A percentile compares a stretch with the other conserved stretches of the same genome.
Evolutionary conservation across 2,797 vertebrate genomes (phyloP).

Genomic region (Rhincodon typus): DNA sequence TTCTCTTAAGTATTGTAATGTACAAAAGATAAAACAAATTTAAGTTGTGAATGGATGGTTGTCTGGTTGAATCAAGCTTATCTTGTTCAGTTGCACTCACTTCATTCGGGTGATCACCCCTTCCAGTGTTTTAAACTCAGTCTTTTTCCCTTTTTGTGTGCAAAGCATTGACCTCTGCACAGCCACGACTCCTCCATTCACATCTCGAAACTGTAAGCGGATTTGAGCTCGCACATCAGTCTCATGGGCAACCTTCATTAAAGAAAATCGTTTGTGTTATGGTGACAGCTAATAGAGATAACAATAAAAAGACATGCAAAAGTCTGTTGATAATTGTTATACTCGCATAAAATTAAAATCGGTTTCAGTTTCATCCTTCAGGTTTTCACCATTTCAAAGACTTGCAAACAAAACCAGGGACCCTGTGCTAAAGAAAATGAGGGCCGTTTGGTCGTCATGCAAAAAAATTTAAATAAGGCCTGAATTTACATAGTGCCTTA

Average conservation of each 20-base stretch:
- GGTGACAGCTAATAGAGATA: neutral
- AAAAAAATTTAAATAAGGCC: neutral
- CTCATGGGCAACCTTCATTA: slow-evolving; percentile 69
- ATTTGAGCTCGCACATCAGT: slow-evolving; percentile 93
- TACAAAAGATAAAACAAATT: neutral
- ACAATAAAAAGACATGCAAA: neutral
- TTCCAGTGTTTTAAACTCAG: slow-evolving; percentile 90
- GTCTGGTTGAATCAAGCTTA: neutral
- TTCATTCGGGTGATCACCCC: slow-evolving; percentile 80
- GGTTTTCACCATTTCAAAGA: neutral
- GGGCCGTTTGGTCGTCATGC: neutral
- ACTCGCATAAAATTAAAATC: neutral
- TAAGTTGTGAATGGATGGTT: neutral
- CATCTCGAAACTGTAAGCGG: slow-evolving; percentile 77
- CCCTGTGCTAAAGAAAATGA: too few species aligned
- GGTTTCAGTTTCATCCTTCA: neutral
- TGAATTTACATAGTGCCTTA: neutral
- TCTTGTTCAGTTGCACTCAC: slow-evolving; percentile 55
- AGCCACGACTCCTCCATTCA: slow-evolving; percentile 72
- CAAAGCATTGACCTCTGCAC: slow-evolving; percentile 89
- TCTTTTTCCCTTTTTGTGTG: slow-evolving; percentile 83
- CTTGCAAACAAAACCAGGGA: neutral
- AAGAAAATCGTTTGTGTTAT: neutral
- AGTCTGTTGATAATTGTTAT: too few species aligned
- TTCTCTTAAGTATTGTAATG: neutral